Base-by-base conservation (phyloP, 2,797 vertebrate genomes). In the Pangasius sanitwongsei region DNA sequence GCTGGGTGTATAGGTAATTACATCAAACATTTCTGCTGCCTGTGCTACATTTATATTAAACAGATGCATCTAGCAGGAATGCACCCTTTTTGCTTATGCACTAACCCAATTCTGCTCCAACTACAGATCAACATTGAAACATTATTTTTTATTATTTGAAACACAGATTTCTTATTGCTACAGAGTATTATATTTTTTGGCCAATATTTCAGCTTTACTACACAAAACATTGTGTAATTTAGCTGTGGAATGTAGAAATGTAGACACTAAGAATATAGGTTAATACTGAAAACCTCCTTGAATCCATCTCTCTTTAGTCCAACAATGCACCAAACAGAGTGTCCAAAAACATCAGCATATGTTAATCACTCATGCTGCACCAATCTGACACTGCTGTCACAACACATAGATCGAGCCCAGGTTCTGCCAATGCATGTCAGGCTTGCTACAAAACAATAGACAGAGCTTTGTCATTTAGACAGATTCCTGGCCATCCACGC, bases 301-400 rank as follows among this genome's bases (percentile, higher is more conserved):
- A 74, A 59, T 65, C 74, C 25, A 61, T 80, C 37, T 70, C 37
- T 86, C 18, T 70, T 44, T 69, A n/a, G 59, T 69, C 28, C 83
- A 44, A 48, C 34, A 50, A 83, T 77, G 70, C 69, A 57, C 75
- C 65, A 70, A 89, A 80, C 48, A 81, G 67, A 81, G 53, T 55
- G 85, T 89, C 67, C 70, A 41, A 80, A 78, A 63, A 48, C 75
- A 72, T 81, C 84, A 86, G 83, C 88, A 89, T 65, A 86, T 86
- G 83, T 86, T 89, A 86, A 82, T 13, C 34, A 53, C 57, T 74
- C n/a, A 59, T 70, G 53, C 85, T 75, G 88, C 65, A 6, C 41
- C 65, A 55, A 53, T 61, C 88, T 86, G 85, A 82, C 85, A 89
- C 31, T 65, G 85, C 63, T 75, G 67, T 86, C 65, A 77, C 63